Percentiles rank a stretch among this genome's conserved stretches.
These are phyloP conservation scores for Cavia aperea DNA, from an alignment of 2,113 vertebrate species.

Conservation along the genomic window DNA sequence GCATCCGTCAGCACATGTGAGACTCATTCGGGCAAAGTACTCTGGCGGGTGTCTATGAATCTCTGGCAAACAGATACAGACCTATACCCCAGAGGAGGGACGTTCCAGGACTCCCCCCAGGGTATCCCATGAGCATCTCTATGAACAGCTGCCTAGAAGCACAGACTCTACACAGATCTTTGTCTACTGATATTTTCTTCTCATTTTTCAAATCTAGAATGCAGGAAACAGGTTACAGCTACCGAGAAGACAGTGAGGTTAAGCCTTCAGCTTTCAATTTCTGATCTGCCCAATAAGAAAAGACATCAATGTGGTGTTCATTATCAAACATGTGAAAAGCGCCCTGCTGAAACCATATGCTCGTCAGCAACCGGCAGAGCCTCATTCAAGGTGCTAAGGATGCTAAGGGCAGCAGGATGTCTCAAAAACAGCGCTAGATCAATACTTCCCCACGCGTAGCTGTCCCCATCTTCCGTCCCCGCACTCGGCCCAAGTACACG, in stretches of 20 bases:
- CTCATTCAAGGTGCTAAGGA: slow-evolving; percentile 71
- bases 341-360: not conserved
- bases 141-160: not conserved
- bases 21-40: not conserved
- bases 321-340: slow-evolving; percentile 50
- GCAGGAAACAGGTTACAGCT: not conserved
- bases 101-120: not conserved
- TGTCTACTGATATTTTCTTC: not conserved
- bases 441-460: slow-evolving; percentile 11
- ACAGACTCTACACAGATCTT: not conserved
- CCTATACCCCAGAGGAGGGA: not conserved
- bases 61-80: not conserved
- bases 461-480: slow-evolving; percentile 61
- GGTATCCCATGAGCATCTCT: not conserved
- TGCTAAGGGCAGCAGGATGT: slow-evolving; percentile 61
- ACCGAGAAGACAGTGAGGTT: slow-evolving; percentile 12
- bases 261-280: slow-evolving; percentile 22
- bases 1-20: not conserved
- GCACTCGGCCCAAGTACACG: slow-evolving; percentile 71
- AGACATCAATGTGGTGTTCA: slow-evolving; percentile 41
- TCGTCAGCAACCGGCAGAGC: slow-evolving; percentile 61
- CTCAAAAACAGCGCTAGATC: slow-evolving; percentile 59
- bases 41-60: not conserved
- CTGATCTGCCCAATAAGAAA: slow-evolving; percentile 39
- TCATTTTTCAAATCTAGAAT: slow-evolving; percentile 3